These are phyloP conservation scores for Drosophila triauraria DNA, from an alignment of 1,140 invertebrate genomes.

Conservation along the genomic window DNA sequence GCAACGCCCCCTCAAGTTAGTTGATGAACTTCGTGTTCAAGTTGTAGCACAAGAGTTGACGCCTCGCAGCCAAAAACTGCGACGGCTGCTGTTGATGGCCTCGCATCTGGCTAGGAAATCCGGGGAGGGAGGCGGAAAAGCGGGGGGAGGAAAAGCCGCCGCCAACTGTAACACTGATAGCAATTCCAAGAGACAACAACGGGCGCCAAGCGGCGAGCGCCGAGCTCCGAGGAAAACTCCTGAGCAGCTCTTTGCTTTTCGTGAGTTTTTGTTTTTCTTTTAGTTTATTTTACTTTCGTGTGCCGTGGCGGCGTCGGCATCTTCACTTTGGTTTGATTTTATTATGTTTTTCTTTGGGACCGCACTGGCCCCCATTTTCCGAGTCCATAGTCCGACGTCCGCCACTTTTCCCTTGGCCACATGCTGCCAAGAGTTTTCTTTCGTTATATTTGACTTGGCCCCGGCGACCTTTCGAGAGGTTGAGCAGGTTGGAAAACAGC, in stretches of 20 bases:
- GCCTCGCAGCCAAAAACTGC: conserved; percentile 72
- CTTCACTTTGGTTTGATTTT: conserved; percentile 80
- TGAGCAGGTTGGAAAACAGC: conserved; percentile 26
- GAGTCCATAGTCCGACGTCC: neutral
- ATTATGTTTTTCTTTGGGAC: conserved; percentile 82
- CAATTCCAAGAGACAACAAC: conserved; percentile 80
- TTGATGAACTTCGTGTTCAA: conserved; percentile 84
- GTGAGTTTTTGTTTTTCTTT: conserved; percentile 83
- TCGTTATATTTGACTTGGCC: conserved; percentile 64
- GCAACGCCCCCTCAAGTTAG: conserved; percentile 53
- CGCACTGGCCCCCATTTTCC: conserved; percentile 55
- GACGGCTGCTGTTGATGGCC: conserved; percentile 61
- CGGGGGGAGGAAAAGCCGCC: conserved; percentile 39
- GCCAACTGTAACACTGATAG: conserved; percentile 82
- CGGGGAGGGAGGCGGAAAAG: neutral
- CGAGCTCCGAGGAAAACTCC: conserved; percentile 24
- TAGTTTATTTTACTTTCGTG: conserved; percentile 83
- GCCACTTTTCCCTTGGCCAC: conserved; percentile 51
- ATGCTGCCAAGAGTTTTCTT: conserved; percentile 70
- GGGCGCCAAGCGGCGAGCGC: conserved; percentile 13
- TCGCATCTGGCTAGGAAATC: conserved; percentile 19
- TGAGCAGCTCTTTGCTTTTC: conserved; percentile 66
- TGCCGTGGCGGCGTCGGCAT: conserved; percentile 66
- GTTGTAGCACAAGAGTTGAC: conserved; percentile 82
- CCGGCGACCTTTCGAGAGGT: conserved; percentile 62